Base-by-base conservation (phyloP, 2,113 vertebrate species). In the Oreochromis spilurus region DNA sequence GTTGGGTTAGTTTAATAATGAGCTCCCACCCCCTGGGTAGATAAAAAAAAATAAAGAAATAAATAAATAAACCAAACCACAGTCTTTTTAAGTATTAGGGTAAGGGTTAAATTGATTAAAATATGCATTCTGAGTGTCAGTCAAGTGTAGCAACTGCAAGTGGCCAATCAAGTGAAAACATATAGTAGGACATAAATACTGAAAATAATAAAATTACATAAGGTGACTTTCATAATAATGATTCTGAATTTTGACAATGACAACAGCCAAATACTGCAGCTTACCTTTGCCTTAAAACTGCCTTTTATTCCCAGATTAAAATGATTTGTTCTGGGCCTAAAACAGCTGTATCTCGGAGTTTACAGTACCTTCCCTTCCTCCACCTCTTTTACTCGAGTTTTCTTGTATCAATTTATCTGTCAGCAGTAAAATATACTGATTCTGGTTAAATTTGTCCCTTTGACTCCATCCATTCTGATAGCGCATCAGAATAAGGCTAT, bases 401-500 rank as follows among this genome's bases (percentile, higher is more conserved):
- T 58, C 84, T 82, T 86, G 52, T 62, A 65, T 80, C 53, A 43
- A 16, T 65, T 84, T 81, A 81, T 82, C 9, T 55, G 24, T 52
- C 52, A 78, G 58, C 83, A 85, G 58, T 29, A 79, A 52, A 84
- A 87, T 54, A 90, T 78, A 50, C 19, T n/a, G 40, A 77, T 87
- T 84, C 65, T 17, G 29, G 26, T 48, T 89, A 54, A 26, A 9
- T 40, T 36, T 86, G 40, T 26, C 67, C 55, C 9, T 52, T 31
- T 81, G 43, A 29, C 50, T 62, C 24, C 48, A 52, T 45, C 57
- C 55, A 21, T 62, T 83, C 54, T 75, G 57, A 72, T 79, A 53
- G 19, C 36, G 4, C 29, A 29, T 29, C 29, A 29, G 29, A 29
- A 29, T 29, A 29, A 29, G 29, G 67, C 12, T 43, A 17, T 78